Evolutionary conservation across 2,797 vertebrate species (phyloP).

Genomic region (Muscicapa comitata): DNA sequence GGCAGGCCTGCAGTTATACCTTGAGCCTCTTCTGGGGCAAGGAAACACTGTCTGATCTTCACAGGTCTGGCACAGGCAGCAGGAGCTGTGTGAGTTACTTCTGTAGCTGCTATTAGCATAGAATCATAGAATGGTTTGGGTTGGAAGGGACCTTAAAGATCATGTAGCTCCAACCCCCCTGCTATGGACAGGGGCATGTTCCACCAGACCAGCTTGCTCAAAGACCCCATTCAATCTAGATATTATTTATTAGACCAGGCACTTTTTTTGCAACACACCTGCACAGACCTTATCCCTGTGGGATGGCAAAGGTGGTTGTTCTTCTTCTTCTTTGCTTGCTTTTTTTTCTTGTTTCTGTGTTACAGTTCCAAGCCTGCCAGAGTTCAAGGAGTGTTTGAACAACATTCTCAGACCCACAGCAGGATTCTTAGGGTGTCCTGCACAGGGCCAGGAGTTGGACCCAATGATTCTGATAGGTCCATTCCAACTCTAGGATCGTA

Average conservation of each 20-base stretch:
- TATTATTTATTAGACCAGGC: not conserved
- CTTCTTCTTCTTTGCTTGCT: rapidly evolving
- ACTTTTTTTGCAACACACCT: not conserved
- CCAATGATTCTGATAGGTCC: not conserved
- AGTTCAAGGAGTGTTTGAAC: not conserved
- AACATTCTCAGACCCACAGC: not conserved
- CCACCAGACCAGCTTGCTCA: not conserved
- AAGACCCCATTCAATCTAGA: not conserved
- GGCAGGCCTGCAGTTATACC: not conserved
- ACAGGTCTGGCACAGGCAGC: not conserved
- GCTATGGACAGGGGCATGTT: not conserved
- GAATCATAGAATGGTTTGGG: not conserved
- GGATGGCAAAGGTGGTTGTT: not conserved
- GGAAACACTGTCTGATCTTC: not conserved
- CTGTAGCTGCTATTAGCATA: not conserved
- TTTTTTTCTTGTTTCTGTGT: not conserved
- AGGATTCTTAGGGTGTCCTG: not conserved
- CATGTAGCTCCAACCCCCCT: not conserved
- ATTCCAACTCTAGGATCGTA: not conserved
- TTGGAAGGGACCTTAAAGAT: not conserved
- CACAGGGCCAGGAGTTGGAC: not conserved
- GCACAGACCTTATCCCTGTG: not conserved
- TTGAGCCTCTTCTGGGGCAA: not conserved
- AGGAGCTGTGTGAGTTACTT: not conserved
- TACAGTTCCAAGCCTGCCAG: not conserved